Evolutionary conservation across 2,797 vertebrate species (phyloP).

Genomic region (Rhynchonycteris naso): DNA sequence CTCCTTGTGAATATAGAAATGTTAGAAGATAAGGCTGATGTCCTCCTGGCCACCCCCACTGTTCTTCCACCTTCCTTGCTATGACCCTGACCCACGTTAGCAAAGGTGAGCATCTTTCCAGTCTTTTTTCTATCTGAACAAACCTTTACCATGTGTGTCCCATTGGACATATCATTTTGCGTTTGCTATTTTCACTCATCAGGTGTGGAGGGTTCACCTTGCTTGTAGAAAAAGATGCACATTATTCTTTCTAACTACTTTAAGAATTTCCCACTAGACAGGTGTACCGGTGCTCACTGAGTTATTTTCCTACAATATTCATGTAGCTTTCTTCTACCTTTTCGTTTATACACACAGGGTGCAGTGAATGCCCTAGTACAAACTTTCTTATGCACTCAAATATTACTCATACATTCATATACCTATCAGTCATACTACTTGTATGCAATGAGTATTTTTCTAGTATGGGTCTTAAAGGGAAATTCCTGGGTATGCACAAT

Average conservation of each 20-base stretch:
- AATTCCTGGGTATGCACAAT: not conserved
- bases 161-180: not conserved
- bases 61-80: not conserved
- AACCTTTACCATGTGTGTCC: not conserved
- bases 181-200: not conserved
- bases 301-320: too few species aligned
- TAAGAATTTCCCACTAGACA: not conserved
- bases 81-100: not conserved
- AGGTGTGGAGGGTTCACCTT: not conserved
- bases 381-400: not conserved
- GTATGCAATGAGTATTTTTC: not conserved
- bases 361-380: too few species aligned
- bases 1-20: not conserved
- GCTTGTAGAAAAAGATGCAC: not conserved
- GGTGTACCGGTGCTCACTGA: not conserved
- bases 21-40: not conserved
- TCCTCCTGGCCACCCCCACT: not conserved
- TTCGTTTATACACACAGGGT: not conserved
- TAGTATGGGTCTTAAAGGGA: not conserved
- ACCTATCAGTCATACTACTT: not conserved
- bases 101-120: not conserved
- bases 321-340: not conserved
- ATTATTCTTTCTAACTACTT: not conserved
- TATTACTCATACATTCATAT: not conserved
- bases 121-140: not conserved